Evolutionary conservation across 2,888 invertebrate genomes (phyloP).

Genomic region (Epirrita christyi): DNA sequence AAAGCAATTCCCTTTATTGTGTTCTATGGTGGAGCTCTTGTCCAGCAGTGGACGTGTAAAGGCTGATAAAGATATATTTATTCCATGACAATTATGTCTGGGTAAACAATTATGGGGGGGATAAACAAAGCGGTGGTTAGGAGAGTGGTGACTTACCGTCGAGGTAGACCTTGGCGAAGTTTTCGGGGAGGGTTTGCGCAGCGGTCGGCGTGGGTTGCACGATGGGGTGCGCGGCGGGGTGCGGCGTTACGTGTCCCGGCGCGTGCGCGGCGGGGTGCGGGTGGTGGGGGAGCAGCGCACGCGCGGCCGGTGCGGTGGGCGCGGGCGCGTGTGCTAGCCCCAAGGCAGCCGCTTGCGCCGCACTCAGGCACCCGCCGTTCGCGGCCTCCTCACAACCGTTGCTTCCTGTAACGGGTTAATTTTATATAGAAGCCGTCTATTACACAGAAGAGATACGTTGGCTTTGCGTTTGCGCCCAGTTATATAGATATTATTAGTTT

Average conservation of each 20-base stretch:
- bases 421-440: no score
- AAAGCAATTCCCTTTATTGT: no score
- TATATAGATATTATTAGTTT: no score
- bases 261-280: slow-evolving; percentile 39
- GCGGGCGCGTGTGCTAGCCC: slow-evolving; percentile 71
- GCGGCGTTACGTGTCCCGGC: slow-evolving; percentile 35
- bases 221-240: slow-evolving; percentile 39
- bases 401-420: slow-evolving; percentile 30
- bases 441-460: no score
- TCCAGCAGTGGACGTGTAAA: no score
- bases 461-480: no score
- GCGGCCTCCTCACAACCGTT: slow-evolving; percentile 39
- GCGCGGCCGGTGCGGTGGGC: slow-evolving; percentile 60
- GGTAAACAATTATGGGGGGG: no score
- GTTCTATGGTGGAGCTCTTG: no score
- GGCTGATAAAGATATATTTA: no score
- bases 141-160: slow-evolving; percentile 53
- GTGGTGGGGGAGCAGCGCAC: slow-evolving; percentile 58
- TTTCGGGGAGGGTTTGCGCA: slow-evolving; percentile 53
- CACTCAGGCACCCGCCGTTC: slow-evolving; percentile 49
- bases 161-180: slow-evolving; percentile 69
- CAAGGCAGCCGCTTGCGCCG: slow-evolving; percentile 76
- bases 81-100: no score
- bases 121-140: no score
- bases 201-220: slow-evolving; percentile 41